These are phyloP conservation scores for Fulmarus glacialis DNA, from an alignment of 2,113 vertebrate genomes.

Conservation along the genomic window DNA sequence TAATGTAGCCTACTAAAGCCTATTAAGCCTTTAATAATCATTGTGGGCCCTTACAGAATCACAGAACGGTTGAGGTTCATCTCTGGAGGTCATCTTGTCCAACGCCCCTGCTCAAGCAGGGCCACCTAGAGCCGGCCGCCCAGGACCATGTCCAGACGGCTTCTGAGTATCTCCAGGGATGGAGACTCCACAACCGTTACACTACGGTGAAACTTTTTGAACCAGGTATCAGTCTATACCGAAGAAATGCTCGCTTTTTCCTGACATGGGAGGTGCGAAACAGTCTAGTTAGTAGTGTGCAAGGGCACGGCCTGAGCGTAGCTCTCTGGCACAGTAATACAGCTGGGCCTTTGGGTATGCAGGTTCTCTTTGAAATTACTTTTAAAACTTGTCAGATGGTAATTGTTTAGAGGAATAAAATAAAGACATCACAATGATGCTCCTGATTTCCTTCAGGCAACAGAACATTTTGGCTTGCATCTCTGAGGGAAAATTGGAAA, in stretches of 20 bases:
- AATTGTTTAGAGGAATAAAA: neutral
- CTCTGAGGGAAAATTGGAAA: neutral
- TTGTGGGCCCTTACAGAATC: neutral
- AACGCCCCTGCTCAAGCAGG: neutral
- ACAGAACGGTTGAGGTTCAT: neutral
- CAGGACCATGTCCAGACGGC: neutral
- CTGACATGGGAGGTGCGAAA: neutral
- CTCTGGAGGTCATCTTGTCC: neutral
- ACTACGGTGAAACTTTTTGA: neutral
- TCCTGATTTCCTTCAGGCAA: neutral
- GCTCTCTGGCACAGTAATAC: neutral
- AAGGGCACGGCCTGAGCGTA: neutral
- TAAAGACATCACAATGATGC: neutral
- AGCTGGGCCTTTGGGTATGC: neutral
- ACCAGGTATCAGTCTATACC: neutral
- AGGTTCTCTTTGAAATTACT: neutral
- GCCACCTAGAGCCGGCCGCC: neutral
- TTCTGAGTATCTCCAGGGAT: neutral
- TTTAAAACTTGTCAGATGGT: neutral
- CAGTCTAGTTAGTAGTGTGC: neutral
- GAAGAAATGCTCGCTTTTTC: neutral
- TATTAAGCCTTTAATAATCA: neutral
- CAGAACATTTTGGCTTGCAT: neutral
- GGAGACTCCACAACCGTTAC: accelerated
- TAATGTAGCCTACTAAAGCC: neutral